These are phyloP conservation scores for Pyxicephalus adspersus DNA, from an alignment of 2,113 vertebrate genomes.

Conservation along the genomic window DNA sequence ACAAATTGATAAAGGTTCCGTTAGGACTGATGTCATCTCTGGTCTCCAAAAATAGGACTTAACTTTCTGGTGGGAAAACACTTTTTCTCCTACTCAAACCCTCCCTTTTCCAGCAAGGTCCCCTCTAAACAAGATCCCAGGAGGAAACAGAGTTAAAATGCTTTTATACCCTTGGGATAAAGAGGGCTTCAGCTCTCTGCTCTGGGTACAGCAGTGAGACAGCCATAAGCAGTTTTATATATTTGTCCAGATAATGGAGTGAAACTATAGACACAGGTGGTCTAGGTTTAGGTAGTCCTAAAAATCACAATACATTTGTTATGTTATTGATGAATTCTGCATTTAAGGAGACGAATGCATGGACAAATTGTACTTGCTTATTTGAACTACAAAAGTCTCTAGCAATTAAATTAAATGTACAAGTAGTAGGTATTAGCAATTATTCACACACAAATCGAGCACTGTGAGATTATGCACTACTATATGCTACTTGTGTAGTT, in stretches of 20 bases:
- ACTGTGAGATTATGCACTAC: too few relatives aligned
- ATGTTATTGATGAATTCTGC: too few relatives aligned
- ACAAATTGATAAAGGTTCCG: constrained; percentile 63
- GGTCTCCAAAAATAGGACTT: constrained; percentile 64
- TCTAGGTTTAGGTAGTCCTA: too few relatives aligned
- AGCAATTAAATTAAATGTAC: too few relatives aligned
- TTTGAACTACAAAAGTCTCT: too few relatives aligned
- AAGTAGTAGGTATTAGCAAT: too few relatives aligned
- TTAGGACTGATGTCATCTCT: constrained; percentile 68
- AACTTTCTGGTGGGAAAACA: constrained; percentile 68
- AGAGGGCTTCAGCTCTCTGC: not conserved
- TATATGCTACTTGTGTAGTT: too few relatives aligned
- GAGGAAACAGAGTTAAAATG: constrained; percentile 59
- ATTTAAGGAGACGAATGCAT: too few relatives aligned
- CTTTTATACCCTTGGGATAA: constrained; percentile 68
- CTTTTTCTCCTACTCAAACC: constrained; percentile 13
- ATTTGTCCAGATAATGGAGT: not conserved
- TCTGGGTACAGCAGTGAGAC: not conserved
- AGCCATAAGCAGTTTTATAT: not conserved
- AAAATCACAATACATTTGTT: not conserved
- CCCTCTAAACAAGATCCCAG: constrained; percentile 71
- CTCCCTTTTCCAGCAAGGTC: constrained; percentile 56
- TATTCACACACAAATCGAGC: too few relatives aligned
- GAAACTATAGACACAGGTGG: not conserved
- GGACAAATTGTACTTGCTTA: too few relatives aligned